Percentiles rank a stretch among this genome's conserved stretches.
phyloP scores from a whole-genome alignment of 1,140 invertebrate genomes.

The Drosophila pachea region DNA sequence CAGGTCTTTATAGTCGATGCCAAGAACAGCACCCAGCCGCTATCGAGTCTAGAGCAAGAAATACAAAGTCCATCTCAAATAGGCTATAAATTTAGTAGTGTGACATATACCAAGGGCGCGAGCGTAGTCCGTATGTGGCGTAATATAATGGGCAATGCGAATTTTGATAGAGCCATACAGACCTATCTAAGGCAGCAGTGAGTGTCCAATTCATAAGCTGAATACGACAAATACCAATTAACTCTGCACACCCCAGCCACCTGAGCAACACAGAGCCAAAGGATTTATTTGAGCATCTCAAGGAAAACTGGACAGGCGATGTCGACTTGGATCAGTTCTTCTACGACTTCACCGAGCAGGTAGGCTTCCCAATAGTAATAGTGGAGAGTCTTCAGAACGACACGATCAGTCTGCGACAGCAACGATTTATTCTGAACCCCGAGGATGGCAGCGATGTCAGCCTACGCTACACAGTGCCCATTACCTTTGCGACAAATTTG shows the following conservation, averaged over 20 bases:
- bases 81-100: constrained; percentile 81
- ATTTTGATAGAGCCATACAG: constrained; percentile 82
- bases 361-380: constrained; percentile 90
- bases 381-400: constrained; percentile 75
- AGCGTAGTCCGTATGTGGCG: constrained; percentile 87
- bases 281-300: constrained; percentile 48
- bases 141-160: constrained; percentile 82
- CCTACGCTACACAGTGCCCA: constrained; percentile 82
- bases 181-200: constrained; percentile 81
- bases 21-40: constrained; percentile 81
- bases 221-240: not conserved
- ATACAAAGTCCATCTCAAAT: constrained; percentile 79
- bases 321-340: constrained; percentile 55
- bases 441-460: constrained; percentile 51
- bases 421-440: constrained; percentile 80
- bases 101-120: constrained; percentile 85
- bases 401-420: constrained; percentile 63
- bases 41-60: constrained; percentile 79
- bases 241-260: constrained; percentile 23
- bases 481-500: constrained; percentile 81
- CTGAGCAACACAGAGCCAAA: constrained; percentile 40
- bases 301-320: constrained; percentile 36
- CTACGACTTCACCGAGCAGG: constrained; percentile 93
- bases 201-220: constrained; percentile 12
- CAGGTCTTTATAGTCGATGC: constrained; percentile 83